Evolutionary conservation across 2,113 vertebrate species (phyloP).

Genomic region (Heteronetta atricapilla): DNA sequence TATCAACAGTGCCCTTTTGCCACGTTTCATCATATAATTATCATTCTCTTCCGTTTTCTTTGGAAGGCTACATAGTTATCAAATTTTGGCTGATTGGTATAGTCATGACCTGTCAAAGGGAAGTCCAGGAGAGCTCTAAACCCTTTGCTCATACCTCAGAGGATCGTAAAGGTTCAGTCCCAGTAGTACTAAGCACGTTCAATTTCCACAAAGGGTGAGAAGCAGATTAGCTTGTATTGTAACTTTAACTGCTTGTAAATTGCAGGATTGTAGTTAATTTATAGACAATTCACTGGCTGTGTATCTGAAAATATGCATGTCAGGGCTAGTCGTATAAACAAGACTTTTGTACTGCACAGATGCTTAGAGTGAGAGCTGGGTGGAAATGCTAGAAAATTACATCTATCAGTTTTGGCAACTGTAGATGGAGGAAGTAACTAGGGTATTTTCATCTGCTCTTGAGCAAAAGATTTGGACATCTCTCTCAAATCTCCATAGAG

Average conservation of each 20-base stretch:
- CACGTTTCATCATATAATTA: background rate
- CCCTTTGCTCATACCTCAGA: background rate
- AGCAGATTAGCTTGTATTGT: background rate
- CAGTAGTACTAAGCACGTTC: too few species aligned
- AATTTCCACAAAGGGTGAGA: background rate
- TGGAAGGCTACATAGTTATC: background rate
- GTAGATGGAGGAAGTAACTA: background rate
- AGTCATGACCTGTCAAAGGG: background rate
- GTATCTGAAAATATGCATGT: background rate
- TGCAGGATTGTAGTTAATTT: background rate
- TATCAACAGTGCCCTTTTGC: background rate
- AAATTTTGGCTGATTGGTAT: background rate
- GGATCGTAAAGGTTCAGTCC: background rate
- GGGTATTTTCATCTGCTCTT: background rate
- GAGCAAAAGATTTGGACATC: background rate
- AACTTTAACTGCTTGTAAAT: background rate
- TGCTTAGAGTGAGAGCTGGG: background rate
- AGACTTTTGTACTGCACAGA: background rate
- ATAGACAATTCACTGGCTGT: background rate
- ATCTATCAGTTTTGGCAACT: background rate
- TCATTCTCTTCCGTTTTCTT: background rate
- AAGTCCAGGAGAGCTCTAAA: background rate
- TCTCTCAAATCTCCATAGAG: background rate
- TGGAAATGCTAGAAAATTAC: background rate
- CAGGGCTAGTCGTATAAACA: rapidly evolving